These are phyloP conservation scores for Poecile montanus DNA, from an alignment of 2,797 vertebrate genomes.

Conservation along the genomic window DNA sequence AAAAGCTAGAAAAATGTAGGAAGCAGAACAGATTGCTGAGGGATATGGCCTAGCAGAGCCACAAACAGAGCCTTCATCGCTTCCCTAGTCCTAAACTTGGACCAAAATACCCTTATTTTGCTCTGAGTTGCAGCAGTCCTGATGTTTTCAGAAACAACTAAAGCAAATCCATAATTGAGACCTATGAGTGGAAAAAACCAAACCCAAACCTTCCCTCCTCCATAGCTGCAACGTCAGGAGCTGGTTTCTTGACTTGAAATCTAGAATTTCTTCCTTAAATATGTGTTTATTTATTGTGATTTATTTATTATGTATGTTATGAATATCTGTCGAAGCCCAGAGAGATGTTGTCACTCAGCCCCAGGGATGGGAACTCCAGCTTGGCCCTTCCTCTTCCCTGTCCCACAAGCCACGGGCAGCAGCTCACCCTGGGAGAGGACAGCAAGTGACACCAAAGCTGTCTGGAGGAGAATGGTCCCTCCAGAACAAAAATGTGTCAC, in stretches of 20 bases:
- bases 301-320: too few species aligned
- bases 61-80: not conserved
- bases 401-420: not conserved
- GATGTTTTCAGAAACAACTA: not conserved
- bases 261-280: not conserved
- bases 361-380: not conserved
- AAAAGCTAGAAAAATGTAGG: not conserved
- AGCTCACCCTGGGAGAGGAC: not conserved
- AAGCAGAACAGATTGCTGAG: not conserved
- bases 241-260: not conserved
- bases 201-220: not conserved
- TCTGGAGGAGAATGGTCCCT: not conserved
- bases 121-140: not conserved
- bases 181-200: not conserved
- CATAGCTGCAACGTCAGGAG: not conserved
- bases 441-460: not conserved
- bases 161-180: not conserved
- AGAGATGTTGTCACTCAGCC: not conserved
- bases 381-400: not conserved
- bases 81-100: not conserved
- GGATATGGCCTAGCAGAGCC: not conserved
- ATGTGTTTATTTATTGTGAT: too few species aligned
- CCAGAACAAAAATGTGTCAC: not conserved
- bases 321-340: not conserved
- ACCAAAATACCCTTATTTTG: not conserved